Evolutionary conservation across 1,140 invertebrate species (phyloP).

Genomic region (Bombus ignitus): DNA sequence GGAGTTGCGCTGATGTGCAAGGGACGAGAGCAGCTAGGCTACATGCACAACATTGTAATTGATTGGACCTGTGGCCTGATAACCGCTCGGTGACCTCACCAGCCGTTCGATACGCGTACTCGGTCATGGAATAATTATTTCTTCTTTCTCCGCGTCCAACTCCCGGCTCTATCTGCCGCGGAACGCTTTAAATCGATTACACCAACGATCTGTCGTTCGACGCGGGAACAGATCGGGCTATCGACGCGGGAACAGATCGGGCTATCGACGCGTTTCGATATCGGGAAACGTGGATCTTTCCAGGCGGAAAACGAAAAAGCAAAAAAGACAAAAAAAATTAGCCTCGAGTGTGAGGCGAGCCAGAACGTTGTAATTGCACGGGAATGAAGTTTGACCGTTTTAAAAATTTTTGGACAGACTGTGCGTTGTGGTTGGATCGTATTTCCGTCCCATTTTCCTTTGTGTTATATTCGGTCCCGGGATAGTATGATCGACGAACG

Average conservation of each 20-base stretch:
- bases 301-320: neutral
- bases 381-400: neutral
- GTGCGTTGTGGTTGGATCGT: neutral
- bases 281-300: neutral
- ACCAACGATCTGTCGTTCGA: neutral
- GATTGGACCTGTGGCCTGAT: constrained; percentile 75
- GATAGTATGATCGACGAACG: too few species aligned
- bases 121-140: constrained; percentile 70
- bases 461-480: too few species aligned
- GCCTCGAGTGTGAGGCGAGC: neutral
- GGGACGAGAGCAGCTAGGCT: constrained; percentile 59
- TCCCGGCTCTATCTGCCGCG: neutral
- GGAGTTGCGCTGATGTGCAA: constrained; percentile 65
- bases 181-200: constrained; percentile 18
- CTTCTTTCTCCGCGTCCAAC: constrained; percentile 46
- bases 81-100: constrained; percentile 70
- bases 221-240: neutral
- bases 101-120: constrained; percentile 67
- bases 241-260: neutral
- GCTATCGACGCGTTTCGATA: constrained; percentile 15
- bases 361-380: neutral
- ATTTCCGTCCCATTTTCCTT: neutral
- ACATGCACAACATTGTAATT: constrained; percentile 72
- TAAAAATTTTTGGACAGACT: neutral
- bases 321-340: neutral